Percentiles rank a stretch among this genome's conserved stretches.
Evolutionary conservation across 2,113 vertebrate genomes (phyloP).

Genomic region (Coreoperca whiteheadi): DNA sequence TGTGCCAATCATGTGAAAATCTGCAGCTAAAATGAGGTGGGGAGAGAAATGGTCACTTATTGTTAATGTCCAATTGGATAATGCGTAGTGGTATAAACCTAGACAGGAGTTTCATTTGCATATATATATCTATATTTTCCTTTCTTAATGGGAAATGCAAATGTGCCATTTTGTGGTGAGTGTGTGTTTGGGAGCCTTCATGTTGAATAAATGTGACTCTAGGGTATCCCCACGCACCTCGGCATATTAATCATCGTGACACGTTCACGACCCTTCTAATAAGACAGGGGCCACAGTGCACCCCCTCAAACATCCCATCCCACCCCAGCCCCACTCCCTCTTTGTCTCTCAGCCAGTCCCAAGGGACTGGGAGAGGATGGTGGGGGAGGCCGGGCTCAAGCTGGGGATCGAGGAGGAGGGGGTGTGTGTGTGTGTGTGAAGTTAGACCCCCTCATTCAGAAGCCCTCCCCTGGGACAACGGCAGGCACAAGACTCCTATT

Average conservation of each 20-base stretch:
- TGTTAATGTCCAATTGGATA: constrained; percentile 80
- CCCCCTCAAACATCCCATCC: constrained; percentile 84
- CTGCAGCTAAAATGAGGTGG: constrained; percentile 28
- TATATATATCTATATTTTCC: constrained; percentile 86
- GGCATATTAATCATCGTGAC: constrained; percentile 90
- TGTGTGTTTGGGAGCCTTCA: constrained; percentile 82
- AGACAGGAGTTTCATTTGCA: constrained; percentile 83
- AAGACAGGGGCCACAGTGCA: constrained; percentile 87
- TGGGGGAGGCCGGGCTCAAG: constrained; percentile 78
- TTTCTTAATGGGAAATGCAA: constrained; percentile 88
- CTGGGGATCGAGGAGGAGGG: constrained; percentile 65
- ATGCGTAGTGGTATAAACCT: constrained; percentile 76
- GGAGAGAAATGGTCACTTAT: constrained; percentile 77
- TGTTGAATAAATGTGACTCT: constrained; percentile 87
- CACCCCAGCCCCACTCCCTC: constrained; percentile 82
- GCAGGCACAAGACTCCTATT: constrained; percentile 88
- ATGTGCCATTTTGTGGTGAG: constrained; percentile 85
- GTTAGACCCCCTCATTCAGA: constrained; percentile 86
- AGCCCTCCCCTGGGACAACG: constrained; percentile 82
- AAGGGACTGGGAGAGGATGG: constrained; percentile 78
- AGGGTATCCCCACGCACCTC: constrained; percentile 87
- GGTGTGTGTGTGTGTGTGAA: constrained; percentile 67
- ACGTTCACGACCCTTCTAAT: constrained; percentile 90
- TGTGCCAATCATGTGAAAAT: constrained; percentile 63
- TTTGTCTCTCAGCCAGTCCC: constrained; percentile 86